Evolutionary conservation across 2,113 vertebrate species (phyloP), one percentile per base, ranked within the genome.

Genomic region (Octodon degus): DNA sequence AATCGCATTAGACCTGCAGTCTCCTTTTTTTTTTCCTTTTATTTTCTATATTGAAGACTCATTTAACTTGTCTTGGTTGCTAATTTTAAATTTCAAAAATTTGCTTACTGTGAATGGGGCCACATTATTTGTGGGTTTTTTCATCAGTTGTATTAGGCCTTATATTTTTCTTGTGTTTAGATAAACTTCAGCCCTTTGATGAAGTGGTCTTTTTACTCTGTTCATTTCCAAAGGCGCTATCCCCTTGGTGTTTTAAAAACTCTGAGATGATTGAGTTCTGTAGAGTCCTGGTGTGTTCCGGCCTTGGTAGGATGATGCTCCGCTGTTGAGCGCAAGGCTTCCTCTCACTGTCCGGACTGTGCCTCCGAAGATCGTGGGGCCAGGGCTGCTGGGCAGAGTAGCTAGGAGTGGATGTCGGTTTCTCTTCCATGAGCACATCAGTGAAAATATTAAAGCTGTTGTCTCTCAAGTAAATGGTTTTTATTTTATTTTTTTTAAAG

Each of bases 41-140:
- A 92, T 74, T 17, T 19, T 84, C 3, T 96, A 55, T 91, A 63
- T 87, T 68, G 80, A 93, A 96, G 81, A 7, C 24, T 90, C 13
- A 80, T 53, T 93, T 87, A 74, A 87, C 74, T 90, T 90, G 40
- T 70, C 47, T 14, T 55, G 67, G 19, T 50, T 67, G 11, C 1
- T 72, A 30, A 25, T 83, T 82, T 86, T 60, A 32, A 88, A n/a
- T 30, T 60, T 65, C 53, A 74, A 14, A 13, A 62, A 32, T 50
- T 40, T 82, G 16, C 65, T 82, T 81, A 24, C 40, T 67, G 0
- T 63, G 6, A 7, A 2, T 82, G 8, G 85, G 22, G 8, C 12
- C 14, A 0, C 53, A 55, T 92, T 25, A 34, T 67, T 86, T 63
- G 27, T 95, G 62, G 20, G 58, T 89, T 43, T 43, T 93, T 82